Percentiles rank a stretch among this genome's conserved stretches.
Conservation (phyloP, 2,797 vertebrate genomes). For the Lycodopsis pacificus region DNA sequence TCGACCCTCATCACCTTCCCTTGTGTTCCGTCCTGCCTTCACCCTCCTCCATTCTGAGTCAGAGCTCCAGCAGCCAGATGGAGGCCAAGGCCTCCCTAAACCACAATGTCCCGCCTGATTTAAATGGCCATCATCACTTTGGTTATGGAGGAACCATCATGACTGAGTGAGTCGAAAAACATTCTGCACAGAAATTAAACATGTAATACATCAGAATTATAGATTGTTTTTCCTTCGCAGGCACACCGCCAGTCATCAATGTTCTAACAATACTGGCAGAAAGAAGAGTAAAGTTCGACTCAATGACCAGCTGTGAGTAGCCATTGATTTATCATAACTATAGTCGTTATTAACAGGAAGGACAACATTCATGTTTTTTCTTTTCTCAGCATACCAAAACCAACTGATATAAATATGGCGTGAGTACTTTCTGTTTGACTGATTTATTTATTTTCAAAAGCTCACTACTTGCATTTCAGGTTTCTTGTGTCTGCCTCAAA, state of each 20-base stretch:
- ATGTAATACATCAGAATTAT: not conserved
- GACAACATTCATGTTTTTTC: slow-evolving; percentile 3
- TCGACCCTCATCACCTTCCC: not conserved
- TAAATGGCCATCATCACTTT: slow-evolving; percentile 73
- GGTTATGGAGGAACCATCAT: slow-evolving; percentile 68
- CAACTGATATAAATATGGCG: slow-evolving; percentile 79
- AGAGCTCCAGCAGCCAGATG: slow-evolving; percentile 52
- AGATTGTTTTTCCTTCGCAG: slow-evolving; percentile 66
- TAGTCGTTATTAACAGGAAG: not conserved
- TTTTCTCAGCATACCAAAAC: slow-evolving; percentile 81
- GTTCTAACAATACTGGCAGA: slow-evolving; percentile 66
- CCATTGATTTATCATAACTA: not conserved
- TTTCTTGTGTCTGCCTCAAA: not conserved
- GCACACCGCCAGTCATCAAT: slow-evolving; percentile 67
- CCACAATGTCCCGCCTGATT: slow-evolving; percentile 47
- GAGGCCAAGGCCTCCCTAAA: slow-evolving; percentile 53
- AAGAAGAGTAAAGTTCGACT: slow-evolving; percentile 81
- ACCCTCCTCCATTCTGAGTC: slow-evolving; percentile 1
- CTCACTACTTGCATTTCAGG: not conserved
- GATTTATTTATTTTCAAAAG: not conserved
- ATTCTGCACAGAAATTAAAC: not conserved
- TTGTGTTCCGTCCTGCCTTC: not conserved
- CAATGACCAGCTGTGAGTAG: slow-evolving; percentile 86
- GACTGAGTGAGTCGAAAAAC: slow-evolving; percentile 70
- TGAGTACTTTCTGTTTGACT: slow-evolving; percentile 67